Evolutionary conservation across 2,797 vertebrate species (phyloP), one percentile per base, ranked within the genome.

Genomic region (Cirrhinus mrigala): DNA sequence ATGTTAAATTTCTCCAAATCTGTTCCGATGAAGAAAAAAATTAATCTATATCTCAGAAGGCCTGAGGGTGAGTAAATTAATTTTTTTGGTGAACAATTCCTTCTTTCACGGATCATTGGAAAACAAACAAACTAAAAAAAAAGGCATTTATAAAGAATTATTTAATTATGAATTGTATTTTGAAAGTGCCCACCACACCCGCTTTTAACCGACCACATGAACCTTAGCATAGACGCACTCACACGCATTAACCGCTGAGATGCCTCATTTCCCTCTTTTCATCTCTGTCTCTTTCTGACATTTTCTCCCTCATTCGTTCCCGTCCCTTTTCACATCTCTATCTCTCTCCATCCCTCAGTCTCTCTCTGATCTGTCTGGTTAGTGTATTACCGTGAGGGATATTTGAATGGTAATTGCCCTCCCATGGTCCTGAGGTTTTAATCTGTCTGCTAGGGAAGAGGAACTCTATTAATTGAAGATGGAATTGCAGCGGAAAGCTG

Each of bases 341-440:
- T 62, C 77, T 60, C 81, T 66, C 46, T 69, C 56, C 27, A 20
- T 62, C 16, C 62, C 68, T 56, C 46, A 1, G 27, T 29, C 48
- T 46, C 48, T 60, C 64, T 92, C 90, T 92, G 89, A 90, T 88
- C 90, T 87, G 22, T 62, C 60, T 84, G 87, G 82, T 81, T 91
- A 91, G 90, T 91, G 86, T 89, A 74, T 89, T 90, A 89, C 89
- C 88, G 88, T 90, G 87, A 78, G 82, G 85, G 75, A 85, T 85
- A 70, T 79, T 79, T 79, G 66, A 85, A 79, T 85, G n/a, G 66
- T 71, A 71, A 79, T 85, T 79, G 83, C 48, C 62, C 54, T 78
- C 54, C 64, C 76, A 58, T 85, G 76, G 44, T 84, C 52, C 20
- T 46, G 24, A 71, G 66, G 83, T 71, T 85, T 84, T 78, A 69